Percentiles rank a stretch among this genome's conserved stretches.
Evolutionary conservation across 1,140 invertebrate species (phyloP).

Genomic region (Drosophila murphyi): DNA sequence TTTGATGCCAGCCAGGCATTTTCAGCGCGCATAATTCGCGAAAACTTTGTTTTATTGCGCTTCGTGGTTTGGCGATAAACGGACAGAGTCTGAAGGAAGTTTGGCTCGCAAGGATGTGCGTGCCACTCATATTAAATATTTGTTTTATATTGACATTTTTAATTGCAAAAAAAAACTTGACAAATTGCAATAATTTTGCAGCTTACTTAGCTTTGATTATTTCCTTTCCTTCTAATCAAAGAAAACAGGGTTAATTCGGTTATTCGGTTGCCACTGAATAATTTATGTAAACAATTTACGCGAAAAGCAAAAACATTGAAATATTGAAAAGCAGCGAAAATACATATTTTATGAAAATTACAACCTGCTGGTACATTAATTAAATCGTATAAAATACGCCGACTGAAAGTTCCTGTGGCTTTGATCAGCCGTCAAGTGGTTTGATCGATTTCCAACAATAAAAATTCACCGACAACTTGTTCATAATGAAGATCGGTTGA

Average conservation of each 20-base stretch:
- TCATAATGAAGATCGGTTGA: constrained; percentile 70
- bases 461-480: constrained; percentile 78
- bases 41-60: constrained; percentile 34
- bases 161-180: no score
- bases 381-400: constrained; percentile 72
- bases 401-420: constrained; percentile 56
- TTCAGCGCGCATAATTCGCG: constrained; percentile 21
- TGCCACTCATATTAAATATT: no score
- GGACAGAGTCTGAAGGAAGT: background rate
- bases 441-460: constrained; percentile 77
- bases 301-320: background rate
- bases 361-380: constrained; percentile 48
- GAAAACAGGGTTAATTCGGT: constrained; percentile 4
- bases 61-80: background rate
- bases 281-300: constrained; percentile 23
- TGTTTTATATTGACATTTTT: no score
- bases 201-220: no score
- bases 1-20: constrained; percentile 32
- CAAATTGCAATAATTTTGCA: no score
- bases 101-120: no score
- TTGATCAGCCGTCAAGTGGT: constrained; percentile 79
- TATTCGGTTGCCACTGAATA: constrained; percentile 8
- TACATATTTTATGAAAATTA: constrained; percentile 30
- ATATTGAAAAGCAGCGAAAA: constrained; percentile 30
- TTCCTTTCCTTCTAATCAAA: no score